Evolutionary conservation across 2,797 vertebrate genomes (phyloP).

Genomic region (Caiman crocodilus): DNA sequence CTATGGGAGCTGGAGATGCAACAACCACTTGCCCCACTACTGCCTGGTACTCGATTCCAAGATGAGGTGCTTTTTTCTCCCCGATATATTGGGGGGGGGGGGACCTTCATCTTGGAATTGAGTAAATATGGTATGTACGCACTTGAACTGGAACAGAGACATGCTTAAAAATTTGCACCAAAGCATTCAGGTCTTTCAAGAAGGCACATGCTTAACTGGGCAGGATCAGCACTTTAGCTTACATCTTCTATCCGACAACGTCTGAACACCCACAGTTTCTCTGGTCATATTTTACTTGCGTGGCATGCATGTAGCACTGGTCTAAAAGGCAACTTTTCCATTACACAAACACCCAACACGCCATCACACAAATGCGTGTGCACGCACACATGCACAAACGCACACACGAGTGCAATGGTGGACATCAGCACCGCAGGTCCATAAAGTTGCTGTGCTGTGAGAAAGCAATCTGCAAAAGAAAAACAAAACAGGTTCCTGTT

Average conservation of each 20-base stretch:
- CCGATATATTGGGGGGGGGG: no score
- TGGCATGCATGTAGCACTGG: neutral
- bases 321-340: neutral
- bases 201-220: neutral
- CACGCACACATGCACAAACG: no score
- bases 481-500: constrained; percentile 57
- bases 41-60: no score
- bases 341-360: neutral
- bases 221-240: neutral
- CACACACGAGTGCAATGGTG: neutral
- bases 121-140: no score
- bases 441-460: constrained; percentile 99
- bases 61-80: no score
- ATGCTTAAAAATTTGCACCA: neutral
- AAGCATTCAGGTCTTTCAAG: neutral
- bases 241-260: accelerated
- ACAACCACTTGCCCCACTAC: no score
- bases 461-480: constrained; percentile 93
- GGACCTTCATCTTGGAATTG: no score
- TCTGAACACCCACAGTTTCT: neutral
- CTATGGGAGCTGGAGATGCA: no score
- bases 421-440: constrained; percentile 84
- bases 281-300: accelerated
- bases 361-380: no score
- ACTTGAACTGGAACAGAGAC: no score